These are phyloP conservation scores for Lithodes maja DNA, from an alignment of 2,888 invertebrate genomes.

Conservation along the genomic window DNA sequence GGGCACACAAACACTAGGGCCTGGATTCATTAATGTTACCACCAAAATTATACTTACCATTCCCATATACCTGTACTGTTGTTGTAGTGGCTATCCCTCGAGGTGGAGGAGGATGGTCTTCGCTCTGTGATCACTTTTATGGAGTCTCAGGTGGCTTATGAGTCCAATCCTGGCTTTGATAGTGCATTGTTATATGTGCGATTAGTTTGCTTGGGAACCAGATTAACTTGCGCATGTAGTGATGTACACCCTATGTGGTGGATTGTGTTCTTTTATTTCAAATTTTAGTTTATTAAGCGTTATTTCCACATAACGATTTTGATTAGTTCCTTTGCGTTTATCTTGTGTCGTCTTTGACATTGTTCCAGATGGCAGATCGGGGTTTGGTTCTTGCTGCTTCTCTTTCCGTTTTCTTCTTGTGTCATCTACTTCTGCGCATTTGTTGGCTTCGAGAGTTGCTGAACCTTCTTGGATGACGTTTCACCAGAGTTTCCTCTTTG, in stretches of 20 bases:
- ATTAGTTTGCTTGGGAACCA: too few species aligned
- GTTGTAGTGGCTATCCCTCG: background rate
- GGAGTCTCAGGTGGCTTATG: background rate
- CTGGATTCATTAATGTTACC: too few species aligned
- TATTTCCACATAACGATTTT: too few species aligned
- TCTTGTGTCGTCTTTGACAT: too few species aligned
- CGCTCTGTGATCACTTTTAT: background rate
- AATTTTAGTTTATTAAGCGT: too few species aligned
- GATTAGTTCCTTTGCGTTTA: too few species aligned
- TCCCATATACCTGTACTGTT: background rate
- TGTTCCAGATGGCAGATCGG: conserved; percentile 8
- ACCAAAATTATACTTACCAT: too few species aligned
- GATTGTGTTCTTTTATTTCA: too few species aligned
- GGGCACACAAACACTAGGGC: too few species aligned
- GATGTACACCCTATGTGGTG: too few species aligned
- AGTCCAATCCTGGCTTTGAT: conserved; percentile 11
- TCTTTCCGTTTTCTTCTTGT: background rate
- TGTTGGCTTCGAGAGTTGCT: conserved; percentile 6
- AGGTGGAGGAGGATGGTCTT: background rate
- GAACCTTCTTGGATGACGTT: conserved; percentile 5
- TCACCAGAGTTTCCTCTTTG: background rate
- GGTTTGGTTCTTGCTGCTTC: background rate
- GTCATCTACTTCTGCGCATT: conserved; percentile 13
- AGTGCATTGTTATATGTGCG: background rate
- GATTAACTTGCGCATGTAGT: too few species aligned